Evolutionary conservation across 1,140 invertebrate species (phyloP).

Genomic region (Luehdorfia chinensis): DNA sequence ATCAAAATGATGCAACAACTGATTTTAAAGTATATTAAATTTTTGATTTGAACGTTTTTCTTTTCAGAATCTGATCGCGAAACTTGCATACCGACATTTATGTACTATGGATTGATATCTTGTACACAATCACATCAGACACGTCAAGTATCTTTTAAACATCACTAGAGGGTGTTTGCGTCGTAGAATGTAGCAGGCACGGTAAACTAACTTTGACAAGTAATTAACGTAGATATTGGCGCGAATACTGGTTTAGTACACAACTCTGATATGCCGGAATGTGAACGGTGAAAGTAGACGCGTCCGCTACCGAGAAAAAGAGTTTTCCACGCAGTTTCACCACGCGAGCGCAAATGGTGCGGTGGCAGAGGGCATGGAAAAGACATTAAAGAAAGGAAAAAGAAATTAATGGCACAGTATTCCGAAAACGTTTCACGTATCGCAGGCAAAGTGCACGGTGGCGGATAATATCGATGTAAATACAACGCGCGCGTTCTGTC

Average conservation of each 20-base stretch:
- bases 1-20: not conserved
- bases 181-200: slow-evolving; percentile 18
- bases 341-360: slow-evolving; percentile 61
- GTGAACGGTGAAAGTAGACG: slow-evolving; percentile 71
- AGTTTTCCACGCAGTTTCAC: slow-evolving; percentile 73
- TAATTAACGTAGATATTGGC: slow-evolving; percentile 33
- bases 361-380: slow-evolving; percentile 25
- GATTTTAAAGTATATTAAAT: too few species aligned
- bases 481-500: slow-evolving; percentile 47
- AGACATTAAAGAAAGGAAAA: slow-evolving; percentile 20
- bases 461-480: slow-evolving; percentile 34
- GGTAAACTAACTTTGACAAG: slow-evolving; percentile 30
- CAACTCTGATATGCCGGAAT: slow-evolving; percentile 46
- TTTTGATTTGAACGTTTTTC: too few species aligned
- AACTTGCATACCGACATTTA: not conserved
- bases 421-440: slow-evolving; percentile 20
- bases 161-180: slow-evolving; percentile 1
- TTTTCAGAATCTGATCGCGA: not conserved
- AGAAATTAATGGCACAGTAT: slow-evolving; percentile 18
- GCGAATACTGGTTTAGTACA: slow-evolving; percentile 47
- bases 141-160: slow-evolving; percentile 1
- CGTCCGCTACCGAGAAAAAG: slow-evolving; percentile 68
- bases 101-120: not conserved
- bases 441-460: slow-evolving; percentile 39
- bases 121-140: slow-evolving; percentile 1